Conservation (phyloP, 92 coral and sea anemone genomes). For the Epizoanthus illoricatus region DNA sequence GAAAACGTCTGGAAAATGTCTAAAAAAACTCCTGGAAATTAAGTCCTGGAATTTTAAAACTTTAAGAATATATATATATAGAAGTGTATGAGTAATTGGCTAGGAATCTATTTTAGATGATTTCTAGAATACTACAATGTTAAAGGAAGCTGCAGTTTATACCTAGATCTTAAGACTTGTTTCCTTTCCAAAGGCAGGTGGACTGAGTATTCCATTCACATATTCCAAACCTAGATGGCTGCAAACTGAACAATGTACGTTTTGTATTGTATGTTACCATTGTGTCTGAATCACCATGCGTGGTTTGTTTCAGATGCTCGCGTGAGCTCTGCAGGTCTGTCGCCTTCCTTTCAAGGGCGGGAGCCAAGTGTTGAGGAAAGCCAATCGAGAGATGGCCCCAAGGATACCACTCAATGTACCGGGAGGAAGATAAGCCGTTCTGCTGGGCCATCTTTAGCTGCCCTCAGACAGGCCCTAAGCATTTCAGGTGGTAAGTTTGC, state of each 20-base stretch:
- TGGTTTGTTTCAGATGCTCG: slow-evolving; percentile 59
- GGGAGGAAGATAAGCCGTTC: slow-evolving; percentile 74
- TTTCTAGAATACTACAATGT: too few relatives aligned
- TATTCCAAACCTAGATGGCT: too few relatives aligned
- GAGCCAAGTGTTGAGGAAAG: not conserved
- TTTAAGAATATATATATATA: too few relatives aligned
- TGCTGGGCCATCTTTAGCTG: slow-evolving; percentile 70
- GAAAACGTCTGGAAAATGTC: too few relatives aligned
- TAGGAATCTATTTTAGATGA: not conserved
- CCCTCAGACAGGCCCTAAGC: slow-evolving; percentile 62
- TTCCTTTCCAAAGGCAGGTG: too few relatives aligned
- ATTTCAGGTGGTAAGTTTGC: slow-evolving; percentile 76
- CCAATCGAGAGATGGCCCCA: not conserved
- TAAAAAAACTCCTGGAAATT: too few relatives aligned
- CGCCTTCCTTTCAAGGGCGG: too few relatives aligned
- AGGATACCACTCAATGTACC: slow-evolving; percentile 31
- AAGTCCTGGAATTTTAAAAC: too few relatives aligned
- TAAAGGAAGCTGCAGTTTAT: too few relatives aligned
- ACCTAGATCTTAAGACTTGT: too few relatives aligned
- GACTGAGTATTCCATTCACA: too few relatives aligned
- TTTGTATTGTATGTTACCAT: not conserved
- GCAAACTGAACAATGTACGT: not conserved
- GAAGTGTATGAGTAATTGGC: too few relatives aligned
- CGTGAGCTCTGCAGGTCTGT: slow-evolving; percentile 75
- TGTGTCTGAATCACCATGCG: not conserved